phyloP scores from a whole-genome alignment of 2,888 invertebrate species.

The Scaptomyza polygonia region DNA sequence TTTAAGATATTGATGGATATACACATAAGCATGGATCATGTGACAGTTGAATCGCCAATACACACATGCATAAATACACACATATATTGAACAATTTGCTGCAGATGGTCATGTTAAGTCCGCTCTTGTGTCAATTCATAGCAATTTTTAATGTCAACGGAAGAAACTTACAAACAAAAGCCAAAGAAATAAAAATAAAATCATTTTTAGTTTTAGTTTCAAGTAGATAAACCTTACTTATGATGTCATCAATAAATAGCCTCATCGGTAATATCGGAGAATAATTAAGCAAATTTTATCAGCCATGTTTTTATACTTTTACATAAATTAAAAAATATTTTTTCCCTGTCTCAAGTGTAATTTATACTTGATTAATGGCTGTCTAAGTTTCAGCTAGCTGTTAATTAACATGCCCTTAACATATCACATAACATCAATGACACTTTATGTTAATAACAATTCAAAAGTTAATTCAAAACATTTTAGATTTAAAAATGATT shows the following conservation, averaged over 20 bases:
- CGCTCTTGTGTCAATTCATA: constrained; percentile 68
- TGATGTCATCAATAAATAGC: not conserved
- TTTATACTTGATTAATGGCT: not conserved
- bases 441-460: not conserved
- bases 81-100: constrained; percentile 70
- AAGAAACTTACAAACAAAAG: not conserved
- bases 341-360: no score
- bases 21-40: constrained; percentile 60
- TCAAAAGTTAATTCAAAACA: not conserved
- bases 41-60: constrained; percentile 69
- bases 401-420: not conserved
- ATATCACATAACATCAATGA: not conserved
- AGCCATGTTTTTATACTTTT: not conserved
- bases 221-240: not conserved
- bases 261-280: not conserved
- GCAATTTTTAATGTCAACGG: constrained; percentile 45
- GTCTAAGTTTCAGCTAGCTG: not conserved
- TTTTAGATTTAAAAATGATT: not conserved
- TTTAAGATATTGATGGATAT: constrained; percentile 64
- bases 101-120: constrained; percentile 67
- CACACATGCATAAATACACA: not conserved
- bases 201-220: not conserved
- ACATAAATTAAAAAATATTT: not conserved
- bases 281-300: not conserved
- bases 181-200: not conserved